Evolutionary conservation across 2,888 invertebrate species (phyloP), one percentile per base, ranked within the genome.

Genomic region (Deilephila porcellus): DNA sequence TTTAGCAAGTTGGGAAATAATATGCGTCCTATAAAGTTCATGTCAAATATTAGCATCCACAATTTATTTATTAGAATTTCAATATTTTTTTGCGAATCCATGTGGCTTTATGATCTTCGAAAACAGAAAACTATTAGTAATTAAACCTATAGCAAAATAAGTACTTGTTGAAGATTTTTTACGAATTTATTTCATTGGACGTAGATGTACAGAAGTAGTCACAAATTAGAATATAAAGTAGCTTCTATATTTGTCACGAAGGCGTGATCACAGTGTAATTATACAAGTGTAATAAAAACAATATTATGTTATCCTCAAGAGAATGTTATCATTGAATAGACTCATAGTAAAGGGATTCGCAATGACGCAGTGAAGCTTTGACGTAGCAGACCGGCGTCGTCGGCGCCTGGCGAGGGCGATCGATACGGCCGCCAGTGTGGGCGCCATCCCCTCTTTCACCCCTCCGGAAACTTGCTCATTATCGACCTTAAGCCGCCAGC

Each of bases 301-400:
- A 67, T 32, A 77, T 79, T 25, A 53, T 76, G 72, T 75, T 53
- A 81, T 79, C 77, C 84, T 83, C 84, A 25, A 71, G 85, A 82
- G 83, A 85, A 74, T 74, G 79, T n/a, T n/a, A n/a, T 82, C 80
- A 83, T 83, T 83, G 32, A 83, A 81, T 82, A 81, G 77, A 80
- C 79, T 79, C 77, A 74, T 82, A 79, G 78, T 80, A 79, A 80
- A 83, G 85, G 85, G 86, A 86, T 86, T 88, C 84, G 85, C 82
- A 85, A 85, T 92, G 93, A 92, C 92, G 93, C 92, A 93, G 86
- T 85, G 75, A 78, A 75, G 82, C 81, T 84, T 81, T 90, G 92
- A 91, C 91, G 93, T 90, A 83, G 87, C 79, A 77, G 82, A 81
- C 82, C 79, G 56, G 56, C 56, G 83, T 81, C 80, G 86, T 85